These are phyloP conservation scores for Anastatus disparis DNA, from an alignment of 1,140 invertebrate genomes.

Conservation along the genomic window DNA sequence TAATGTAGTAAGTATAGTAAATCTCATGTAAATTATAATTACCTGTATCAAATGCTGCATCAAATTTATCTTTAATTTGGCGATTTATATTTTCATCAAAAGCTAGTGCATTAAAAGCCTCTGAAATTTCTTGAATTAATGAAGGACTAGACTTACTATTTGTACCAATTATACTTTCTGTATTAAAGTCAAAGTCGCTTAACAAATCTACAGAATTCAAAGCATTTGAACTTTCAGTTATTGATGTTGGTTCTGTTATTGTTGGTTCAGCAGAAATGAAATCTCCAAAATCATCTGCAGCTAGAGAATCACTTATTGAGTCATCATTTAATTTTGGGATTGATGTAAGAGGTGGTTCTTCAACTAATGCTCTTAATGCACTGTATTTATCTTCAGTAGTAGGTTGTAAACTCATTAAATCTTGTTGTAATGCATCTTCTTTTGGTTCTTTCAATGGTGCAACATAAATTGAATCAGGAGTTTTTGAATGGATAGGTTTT, in stretches of 20 bases:
- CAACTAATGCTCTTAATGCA: slow-evolving; percentile 63
- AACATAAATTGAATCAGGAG: slow-evolving; percentile 40
- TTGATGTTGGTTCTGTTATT: slow-evolving; percentile 35
- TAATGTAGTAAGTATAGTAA: background rate
- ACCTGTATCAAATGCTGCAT: slow-evolving; percentile 51
- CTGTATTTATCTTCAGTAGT: slow-evolving; percentile 67
- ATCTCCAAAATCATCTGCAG: slow-evolving; percentile 70
- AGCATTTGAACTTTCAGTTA: slow-evolving; percentile 43
- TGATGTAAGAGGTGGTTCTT: slow-evolving; percentile 47
- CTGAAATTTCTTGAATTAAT: slow-evolving; percentile 57
- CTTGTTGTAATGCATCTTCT: slow-evolving; percentile 45
- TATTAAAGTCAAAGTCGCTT: slow-evolving; percentile 58
- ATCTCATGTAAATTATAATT: slow-evolving; percentile 25
- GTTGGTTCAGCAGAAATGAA: slow-evolving; percentile 67
- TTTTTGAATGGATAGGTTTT: slow-evolving; percentile 33
- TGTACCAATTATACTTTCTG: slow-evolving; percentile 44
- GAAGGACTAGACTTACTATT: slow-evolving; percentile 47
- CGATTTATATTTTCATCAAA: slow-evolving; percentile 51
- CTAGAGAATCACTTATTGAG: background rate
- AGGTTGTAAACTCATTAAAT: slow-evolving; percentile 62
- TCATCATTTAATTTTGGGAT: slow-evolving; percentile 39
- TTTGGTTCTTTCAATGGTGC: slow-evolving; percentile 40
- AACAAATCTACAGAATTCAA: slow-evolving; percentile 58
- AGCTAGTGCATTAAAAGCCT: slow-evolving; percentile 58
- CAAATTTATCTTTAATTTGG: slow-evolving; percentile 51